Evolutionary conservation across 2,888 invertebrate species (phyloP), one percentile per base, ranked within the genome.

Genomic region (Drosophila fungiperda): DNA sequence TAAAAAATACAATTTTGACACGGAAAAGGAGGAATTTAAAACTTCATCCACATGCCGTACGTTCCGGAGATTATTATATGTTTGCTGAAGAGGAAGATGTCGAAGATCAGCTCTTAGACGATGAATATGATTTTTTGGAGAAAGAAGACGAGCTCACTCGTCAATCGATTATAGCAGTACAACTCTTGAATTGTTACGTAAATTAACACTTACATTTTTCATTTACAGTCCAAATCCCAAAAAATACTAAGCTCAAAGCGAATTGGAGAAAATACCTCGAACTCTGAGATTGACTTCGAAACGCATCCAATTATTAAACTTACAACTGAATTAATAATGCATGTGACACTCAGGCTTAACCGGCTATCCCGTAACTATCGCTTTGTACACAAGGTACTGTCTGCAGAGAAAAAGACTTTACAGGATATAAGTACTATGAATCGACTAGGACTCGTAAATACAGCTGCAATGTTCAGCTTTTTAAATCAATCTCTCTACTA

Each of bases 11-110:
- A 5, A 55, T 55, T 26, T 64, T 61, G 0, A 45, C 55, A 23
- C 73, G 53, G 0, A 84, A 81, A 50, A 68, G 50, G 1, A 68
- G 78, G 0, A 84, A 84, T 11, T 95, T 97, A 81, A 96, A 96
- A 76, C 94, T 90, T 15, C 96, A 97, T 70, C 95, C 96, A 0
- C 96, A 95, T 83, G 99, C 99, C 58, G 96, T 99, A 73, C 96
- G 98, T 64, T 98, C 98, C 62, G 99, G 99, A n/a, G 99, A 99
- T 94, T 99, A 99, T 94, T 99, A 98, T 94, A 98, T 99, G 98
- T 99, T 99, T 94, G 98, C 98, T 90, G 98, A 98, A 76, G 95
- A 96, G 82, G 96, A 96, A 83, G 96, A 96, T 81, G 96, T 96
- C 59, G 96, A 96, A 36, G 94, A 96, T 61, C 91, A 95, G 55